Base-by-base conservation (phyloP, 2,797 vertebrate species). In the Calcarius lapponicus region DNA sequence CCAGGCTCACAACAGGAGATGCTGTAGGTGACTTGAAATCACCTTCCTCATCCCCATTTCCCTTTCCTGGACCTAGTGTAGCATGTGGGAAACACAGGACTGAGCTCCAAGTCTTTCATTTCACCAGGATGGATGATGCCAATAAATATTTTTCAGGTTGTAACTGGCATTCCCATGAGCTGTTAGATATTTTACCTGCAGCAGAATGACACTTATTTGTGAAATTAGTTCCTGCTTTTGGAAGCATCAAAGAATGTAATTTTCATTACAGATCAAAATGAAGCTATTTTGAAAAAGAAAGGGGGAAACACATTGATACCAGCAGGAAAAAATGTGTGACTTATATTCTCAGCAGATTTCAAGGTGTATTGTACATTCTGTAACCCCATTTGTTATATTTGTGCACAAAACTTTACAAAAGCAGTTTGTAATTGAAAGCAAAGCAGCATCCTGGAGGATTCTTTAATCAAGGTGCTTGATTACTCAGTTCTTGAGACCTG, bases 211-310 rank as follows among this genome's bases (percentile, higher is more conserved):
- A 91, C 51, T 93, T 34, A 43, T 26, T 95, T 95, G 61, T 91
- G 75, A 95, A 96, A 92, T 91, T 83, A 88, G 93, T 97, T 96
- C 93, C 84, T 96, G 87, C 84, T 38, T 4, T 96, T 87, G 85
- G 79, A 91, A 89, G 94, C 86, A 95, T 95, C 95, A 96, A 96
- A 97, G 89, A 78, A 82, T 78, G 80, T 43, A 13, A 10, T 67
- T 86, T 64, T 84, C 71, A 83, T 95, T 96, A 58, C 65, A 67
- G 61, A 80, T 51, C 7, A 93, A 96, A 92, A 85, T 69, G 28
- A 94, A 84, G 31, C 43, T 69, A 7, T 90, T 96, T 80, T 15
- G 3, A 86, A 87, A 88, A 82, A 88, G 24, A 54, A 62, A 92
- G 20, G 38, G 71, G 74, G 82, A 95, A 96, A 57, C 81, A 91